Evolutionary conservation across 2,888 invertebrate species (phyloP).

Genomic region (Homarus gammarus): DNA sequence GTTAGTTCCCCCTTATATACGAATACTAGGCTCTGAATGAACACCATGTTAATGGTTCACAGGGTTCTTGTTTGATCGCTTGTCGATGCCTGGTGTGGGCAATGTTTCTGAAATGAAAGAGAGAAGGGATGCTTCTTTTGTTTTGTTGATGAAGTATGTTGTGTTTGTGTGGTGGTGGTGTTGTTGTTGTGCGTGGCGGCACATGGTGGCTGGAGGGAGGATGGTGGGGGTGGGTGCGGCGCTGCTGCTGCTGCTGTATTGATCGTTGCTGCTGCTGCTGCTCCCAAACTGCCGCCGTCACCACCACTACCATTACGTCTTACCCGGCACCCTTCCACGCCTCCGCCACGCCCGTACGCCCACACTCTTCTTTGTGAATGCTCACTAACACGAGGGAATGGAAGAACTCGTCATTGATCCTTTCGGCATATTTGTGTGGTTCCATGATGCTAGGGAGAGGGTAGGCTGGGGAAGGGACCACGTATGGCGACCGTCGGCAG

Average conservation of each 20-base stretch:
- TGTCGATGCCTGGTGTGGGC: background rate
- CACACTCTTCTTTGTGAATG: background rate
- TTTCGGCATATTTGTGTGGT: too few relatives aligned
- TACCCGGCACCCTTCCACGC: constrained; percentile 22
- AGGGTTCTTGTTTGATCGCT: background rate
- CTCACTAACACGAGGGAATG: background rate
- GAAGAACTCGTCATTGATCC: background rate
- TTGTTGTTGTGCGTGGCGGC: constrained; percentile 17
- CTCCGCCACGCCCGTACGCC: constrained; percentile 15
- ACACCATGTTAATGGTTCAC: too few relatives aligned
- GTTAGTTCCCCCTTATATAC: too few relatives aligned
- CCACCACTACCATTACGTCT: constrained; percentile 25
- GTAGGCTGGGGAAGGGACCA: background rate
- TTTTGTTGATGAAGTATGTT: background rate
- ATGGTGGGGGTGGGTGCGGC: constrained; percentile 42
- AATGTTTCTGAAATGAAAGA: background rate
- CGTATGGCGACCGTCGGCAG: constrained; percentile 41
- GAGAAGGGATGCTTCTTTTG: background rate
- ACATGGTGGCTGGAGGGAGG: background rate
- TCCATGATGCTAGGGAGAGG: background rate
- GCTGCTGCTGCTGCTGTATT: constrained; percentile 59
- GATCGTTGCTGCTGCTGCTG: constrained; percentile 54
- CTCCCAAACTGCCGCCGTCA: constrained; percentile 45
- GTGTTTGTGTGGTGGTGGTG: constrained; percentile 8
- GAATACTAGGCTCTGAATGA: too few relatives aligned